Evolutionary conservation across 2,888 invertebrate species (phyloP).

Genomic region (Lycaena phlaeas): DNA sequence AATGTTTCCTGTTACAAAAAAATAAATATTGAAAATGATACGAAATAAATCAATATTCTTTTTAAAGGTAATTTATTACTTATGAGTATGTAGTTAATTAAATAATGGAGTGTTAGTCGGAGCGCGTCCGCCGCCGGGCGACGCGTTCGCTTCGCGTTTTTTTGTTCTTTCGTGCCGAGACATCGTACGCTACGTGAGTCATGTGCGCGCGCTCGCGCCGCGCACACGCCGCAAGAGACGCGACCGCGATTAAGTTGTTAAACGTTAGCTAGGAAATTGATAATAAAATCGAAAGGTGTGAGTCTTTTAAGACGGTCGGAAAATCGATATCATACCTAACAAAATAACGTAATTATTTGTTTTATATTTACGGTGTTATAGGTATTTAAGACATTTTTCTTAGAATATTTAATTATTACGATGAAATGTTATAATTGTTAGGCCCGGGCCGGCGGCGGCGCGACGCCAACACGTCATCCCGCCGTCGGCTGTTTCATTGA

Average conservation of each 20-base stretch:
- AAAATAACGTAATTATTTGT: conserved; percentile 72
- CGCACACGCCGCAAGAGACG: conserved; percentile 50
- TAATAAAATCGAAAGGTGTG: conserved; percentile 71
- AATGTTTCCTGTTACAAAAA: conserved; percentile 74
- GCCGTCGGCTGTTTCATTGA: conserved; percentile 61
- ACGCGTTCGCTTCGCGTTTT: conserved; percentile 62
- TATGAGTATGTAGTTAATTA: conserved; percentile 72
- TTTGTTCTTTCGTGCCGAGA: conserved; percentile 54
- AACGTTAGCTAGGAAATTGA: conserved; percentile 74
- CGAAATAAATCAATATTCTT: conserved; percentile 73
- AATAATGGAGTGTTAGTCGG: conserved; percentile 66
- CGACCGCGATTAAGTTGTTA: conserved; percentile 68
- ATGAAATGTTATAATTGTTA: conserved; percentile 68
- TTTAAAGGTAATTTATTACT: conserved; percentile 72
- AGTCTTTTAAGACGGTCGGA: conserved; percentile 64
- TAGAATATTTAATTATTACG: conserved; percentile 72
- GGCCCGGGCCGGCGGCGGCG: conserved; percentile 55
- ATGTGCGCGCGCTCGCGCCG: conserved; percentile 19
- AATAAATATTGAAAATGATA: conserved; percentile 70
- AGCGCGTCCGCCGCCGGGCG: conserved; percentile 56
- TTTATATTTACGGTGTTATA: conserved; percentile 74
- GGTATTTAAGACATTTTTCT: conserved; percentile 73
- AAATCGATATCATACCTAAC: conserved; percentile 73
- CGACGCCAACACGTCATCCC: conserved; percentile 34
- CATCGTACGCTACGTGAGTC: conserved; percentile 49